phyloP scores from a whole-genome alignment of 2,113 vertebrate species.

The Scolopax mira region DNA sequence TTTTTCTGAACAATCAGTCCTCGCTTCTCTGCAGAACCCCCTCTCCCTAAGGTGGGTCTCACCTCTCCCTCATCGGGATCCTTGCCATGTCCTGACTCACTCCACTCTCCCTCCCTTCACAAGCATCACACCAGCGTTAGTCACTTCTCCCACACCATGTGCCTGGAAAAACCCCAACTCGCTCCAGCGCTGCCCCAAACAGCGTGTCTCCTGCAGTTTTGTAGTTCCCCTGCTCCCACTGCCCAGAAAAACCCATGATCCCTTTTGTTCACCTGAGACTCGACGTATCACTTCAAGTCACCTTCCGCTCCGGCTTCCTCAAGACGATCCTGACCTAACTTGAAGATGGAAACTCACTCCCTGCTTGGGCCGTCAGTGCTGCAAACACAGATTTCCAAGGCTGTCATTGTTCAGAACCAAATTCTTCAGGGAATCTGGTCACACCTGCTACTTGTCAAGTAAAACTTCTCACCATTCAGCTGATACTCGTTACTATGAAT shows the following conservation, averaged over 20 bases:
- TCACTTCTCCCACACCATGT: background rate
- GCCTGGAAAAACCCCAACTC: background rate
- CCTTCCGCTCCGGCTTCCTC: background rate
- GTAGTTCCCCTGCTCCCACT: background rate
- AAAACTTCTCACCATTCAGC: background rate
- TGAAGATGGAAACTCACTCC: background rate
- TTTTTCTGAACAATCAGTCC: background rate
- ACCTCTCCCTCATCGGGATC: background rate
- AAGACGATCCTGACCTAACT: background rate
- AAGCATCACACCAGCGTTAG: background rate
- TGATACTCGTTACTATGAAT: background rate
- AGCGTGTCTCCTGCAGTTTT: background rate
- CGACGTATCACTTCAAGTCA: background rate
- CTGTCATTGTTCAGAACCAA: background rate
- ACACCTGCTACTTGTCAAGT: background rate
- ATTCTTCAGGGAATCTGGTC: background rate
- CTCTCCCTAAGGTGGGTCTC: background rate
- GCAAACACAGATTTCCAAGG: background rate
- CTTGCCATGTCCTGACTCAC: background rate
- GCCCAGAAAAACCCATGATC: background rate
- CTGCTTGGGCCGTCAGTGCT: background rate
- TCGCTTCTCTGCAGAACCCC: background rate
- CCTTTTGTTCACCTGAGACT: background rate
- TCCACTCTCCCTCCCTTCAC: background rate
- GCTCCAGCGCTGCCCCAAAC: background rate